These are phyloP conservation scores for Cecropterus lyciades DNA, from an alignment of 1,140 invertebrate genomes.

Conservation along the genomic window DNA sequence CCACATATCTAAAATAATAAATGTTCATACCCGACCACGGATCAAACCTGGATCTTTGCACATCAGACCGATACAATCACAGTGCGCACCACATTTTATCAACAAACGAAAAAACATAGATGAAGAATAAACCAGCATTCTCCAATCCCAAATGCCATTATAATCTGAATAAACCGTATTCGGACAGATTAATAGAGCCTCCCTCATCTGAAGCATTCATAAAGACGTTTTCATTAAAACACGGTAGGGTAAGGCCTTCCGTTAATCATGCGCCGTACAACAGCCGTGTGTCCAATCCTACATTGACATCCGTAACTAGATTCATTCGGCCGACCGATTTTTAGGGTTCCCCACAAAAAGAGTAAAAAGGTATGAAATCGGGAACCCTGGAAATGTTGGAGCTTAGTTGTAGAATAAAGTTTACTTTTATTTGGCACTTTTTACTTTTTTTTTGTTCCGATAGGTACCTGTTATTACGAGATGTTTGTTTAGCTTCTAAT, in stretches of 20 bases:
- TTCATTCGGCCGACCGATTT: conserved; percentile 54
- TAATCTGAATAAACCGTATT: conserved; percentile 24
- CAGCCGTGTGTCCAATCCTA: conserved; percentile 56
- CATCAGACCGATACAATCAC: background rate
- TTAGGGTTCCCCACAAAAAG: conserved; percentile 21
- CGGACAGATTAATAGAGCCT: conserved; percentile 23
- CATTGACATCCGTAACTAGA: conserved; percentile 71
- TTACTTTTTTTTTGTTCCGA: too few relatives aligned
- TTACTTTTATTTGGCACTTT: too few relatives aligned
- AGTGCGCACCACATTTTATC: background rate
- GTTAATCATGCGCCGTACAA: conserved; percentile 38
- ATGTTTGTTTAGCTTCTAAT: too few relatives aligned
- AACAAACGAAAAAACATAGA: background rate
- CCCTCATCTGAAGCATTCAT: conserved; percentile 29
- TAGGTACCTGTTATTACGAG: too few relatives aligned
- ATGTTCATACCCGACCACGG: background rate
- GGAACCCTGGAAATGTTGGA: background rate
- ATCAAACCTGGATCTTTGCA: background rate
- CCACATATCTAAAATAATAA: background rate
- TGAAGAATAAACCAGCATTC: background rate
- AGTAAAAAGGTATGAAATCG: background rate
- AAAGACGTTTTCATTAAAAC: conserved; percentile 35
- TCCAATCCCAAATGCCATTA: conserved; percentile 12
- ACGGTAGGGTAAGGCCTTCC: conserved; percentile 19
- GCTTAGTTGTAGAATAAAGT: too few relatives aligned